Percentiles rank a stretch among this genome's conserved stretches.
Evolutionary conservation across 2,888 invertebrate genomes (phyloP).

Genomic region (Bellardia bayeri): DNA sequence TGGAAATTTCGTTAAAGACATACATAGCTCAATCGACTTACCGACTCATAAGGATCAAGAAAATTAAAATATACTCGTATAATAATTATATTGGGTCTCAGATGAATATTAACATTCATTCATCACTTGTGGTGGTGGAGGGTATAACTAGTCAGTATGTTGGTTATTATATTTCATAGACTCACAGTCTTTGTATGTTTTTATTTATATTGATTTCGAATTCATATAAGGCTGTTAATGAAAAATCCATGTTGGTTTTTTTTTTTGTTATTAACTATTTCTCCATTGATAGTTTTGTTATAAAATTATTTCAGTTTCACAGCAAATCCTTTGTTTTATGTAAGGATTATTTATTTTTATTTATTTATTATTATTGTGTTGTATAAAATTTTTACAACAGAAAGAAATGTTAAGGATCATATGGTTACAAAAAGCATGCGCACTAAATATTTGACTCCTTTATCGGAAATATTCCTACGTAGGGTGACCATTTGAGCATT

Average conservation of each 20-base stretch:
- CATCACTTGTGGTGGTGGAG: no score
- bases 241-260: constrained; percentile 15
- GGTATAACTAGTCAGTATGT: not conserved
- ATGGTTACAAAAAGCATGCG: constrained; percentile 43
- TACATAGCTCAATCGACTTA: no score
- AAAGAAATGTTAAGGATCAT: not conserved
- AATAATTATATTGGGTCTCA: no score
- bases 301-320: not conserved
- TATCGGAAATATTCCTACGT: no score
- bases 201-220: constrained; percentile 58
- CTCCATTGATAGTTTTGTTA: not conserved
- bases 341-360: not conserved
- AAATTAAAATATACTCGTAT: no score
- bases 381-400: not conserved
- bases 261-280: not conserved
- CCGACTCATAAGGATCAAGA: no score
- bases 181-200: constrained; percentile 66
- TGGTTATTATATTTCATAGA: not conserved
- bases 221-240: constrained; percentile 52
- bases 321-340: not conserved
- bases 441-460: not conserved
- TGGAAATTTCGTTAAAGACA: no score
- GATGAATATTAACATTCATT: no score
- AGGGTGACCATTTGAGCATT: no score
- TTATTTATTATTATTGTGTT: not conserved